Evolutionary conservation across 2,888 invertebrate genomes (phyloP), one percentile per base, ranked within the genome.

Genomic region (Brachyopa scutellaris): DNA sequence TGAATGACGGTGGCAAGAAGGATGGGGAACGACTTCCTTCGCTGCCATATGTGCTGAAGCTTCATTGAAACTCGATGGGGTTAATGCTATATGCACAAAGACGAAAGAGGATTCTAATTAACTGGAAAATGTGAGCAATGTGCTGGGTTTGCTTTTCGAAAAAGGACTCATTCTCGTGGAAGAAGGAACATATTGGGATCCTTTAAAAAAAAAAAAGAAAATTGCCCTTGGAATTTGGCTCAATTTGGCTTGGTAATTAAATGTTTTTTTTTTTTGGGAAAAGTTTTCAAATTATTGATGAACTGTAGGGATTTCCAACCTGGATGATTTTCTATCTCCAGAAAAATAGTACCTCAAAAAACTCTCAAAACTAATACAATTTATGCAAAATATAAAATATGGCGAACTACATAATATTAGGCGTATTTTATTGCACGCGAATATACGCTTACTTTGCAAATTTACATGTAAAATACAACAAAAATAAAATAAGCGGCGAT

Each of bases 241-340:
- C 45, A 8, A 57, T 40, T 29, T 40, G n/a, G 33, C 17, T 59
- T 13, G 59, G 13, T 67, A 59, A 59, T 59, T 59, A 51, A 59
- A 51, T 59, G 42, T n/a, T n/a, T n/a, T n/a, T n/a, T n/a, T 51
- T 47, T 62, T 59, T 4, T 17, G 33, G 26, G 21, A 23, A 29
- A 76, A 67, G 33, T 76, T 76, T 76, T 45, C 29, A 51, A 67
- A 76, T 76, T 53, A 67, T 67, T 67, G 59, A 67, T 67, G 51
- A 67, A 29, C 33, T 23, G 9, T 42, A 40, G 33, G 23, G 33
- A 15, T 23, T 47, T 66, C 11, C 31, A 29, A 49, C 40, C 29
- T 33, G 9, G 45, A 19, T 13, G 15, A 42, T 40, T 26, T 19
- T 5, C 13, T 7, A 3, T 29, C 59, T 17, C 59, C n/a, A n/a